These are phyloP conservation scores for Xenops minutus DNA, from an alignment of 2,797 vertebrate genomes.

Conservation along the genomic window DNA sequence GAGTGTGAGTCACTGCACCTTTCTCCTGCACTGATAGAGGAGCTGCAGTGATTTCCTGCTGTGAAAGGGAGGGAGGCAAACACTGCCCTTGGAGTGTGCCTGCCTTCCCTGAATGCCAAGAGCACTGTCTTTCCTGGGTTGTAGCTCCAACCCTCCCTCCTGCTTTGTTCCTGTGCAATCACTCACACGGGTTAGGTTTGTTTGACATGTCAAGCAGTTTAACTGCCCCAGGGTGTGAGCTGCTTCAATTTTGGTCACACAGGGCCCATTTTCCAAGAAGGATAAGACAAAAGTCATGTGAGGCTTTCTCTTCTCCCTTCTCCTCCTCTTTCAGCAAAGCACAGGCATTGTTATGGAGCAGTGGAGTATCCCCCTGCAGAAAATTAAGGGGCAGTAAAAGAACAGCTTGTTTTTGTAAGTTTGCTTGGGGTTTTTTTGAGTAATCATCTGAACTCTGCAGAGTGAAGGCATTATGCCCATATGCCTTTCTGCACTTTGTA, in stretches of 20 bases:
- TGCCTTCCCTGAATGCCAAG: neutral
- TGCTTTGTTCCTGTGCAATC: neutral
- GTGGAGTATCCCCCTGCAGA: neutral
- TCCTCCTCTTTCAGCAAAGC: neutral
- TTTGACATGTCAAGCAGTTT: neutral
- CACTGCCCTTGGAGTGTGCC: neutral
- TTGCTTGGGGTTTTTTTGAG: neutral
- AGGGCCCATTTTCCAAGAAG: neutral
- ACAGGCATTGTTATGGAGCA: neutral
- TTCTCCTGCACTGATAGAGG: neutral
- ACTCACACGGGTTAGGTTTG: neutral
- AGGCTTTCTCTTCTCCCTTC: neutral
- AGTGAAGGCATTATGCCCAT: accelerated
- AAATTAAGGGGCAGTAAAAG: neutral
- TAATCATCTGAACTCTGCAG: neutral
- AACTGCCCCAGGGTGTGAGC: neutral
- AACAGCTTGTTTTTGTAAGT: neutral
- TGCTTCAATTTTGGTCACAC: neutral
- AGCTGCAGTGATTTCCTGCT: neutral
- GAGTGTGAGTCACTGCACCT: neutral
- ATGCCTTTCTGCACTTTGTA: neutral
- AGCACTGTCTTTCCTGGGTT: neutral
- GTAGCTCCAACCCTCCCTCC: neutral
- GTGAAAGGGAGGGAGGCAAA: neutral
- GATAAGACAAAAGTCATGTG: neutral